Conservation (phyloP, 2,113 vertebrate species). For the Eonycteris spelaea region DNA sequence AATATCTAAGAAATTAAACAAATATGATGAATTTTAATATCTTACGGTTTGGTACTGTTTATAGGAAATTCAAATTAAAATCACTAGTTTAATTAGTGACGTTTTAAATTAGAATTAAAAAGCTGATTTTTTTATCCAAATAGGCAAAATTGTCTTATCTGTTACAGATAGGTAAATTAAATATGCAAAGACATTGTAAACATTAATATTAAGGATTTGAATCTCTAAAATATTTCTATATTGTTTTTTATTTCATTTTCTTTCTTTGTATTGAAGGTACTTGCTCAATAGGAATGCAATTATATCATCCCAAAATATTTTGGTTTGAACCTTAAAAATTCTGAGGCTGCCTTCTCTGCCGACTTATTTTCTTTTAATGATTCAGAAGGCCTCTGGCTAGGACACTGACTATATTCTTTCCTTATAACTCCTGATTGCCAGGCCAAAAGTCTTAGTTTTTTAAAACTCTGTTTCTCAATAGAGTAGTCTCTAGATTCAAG, state of each 20-base stretch:
- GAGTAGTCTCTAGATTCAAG: neutral
- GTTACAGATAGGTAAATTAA: neutral
- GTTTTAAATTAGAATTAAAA: slow-evolving; percentile 39
- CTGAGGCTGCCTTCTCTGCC: neutral
- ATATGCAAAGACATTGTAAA: neutral
- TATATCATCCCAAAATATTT: neutral
- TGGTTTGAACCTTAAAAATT: neutral
- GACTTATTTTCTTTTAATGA: neutral
- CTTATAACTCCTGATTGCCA: neutral
- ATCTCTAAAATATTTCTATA: neutral
- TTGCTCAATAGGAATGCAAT: neutral
- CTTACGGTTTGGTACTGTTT: neutral
- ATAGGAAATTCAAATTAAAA: slow-evolving; percentile 1
- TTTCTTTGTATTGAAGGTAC: neutral
- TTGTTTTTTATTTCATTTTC: neutral
- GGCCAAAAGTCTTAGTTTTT: neutral
- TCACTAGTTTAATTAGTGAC: neutral
- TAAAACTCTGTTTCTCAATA: neutral
- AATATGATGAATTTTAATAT: neutral
- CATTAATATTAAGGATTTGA: neutral
- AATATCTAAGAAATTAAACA: neutral
- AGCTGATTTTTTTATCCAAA: neutral
- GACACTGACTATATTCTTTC: neutral
- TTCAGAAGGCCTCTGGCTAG: neutral
- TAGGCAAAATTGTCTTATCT: neutral